Evolutionary conservation across 2,888 invertebrate species (phyloP).

Genomic region (Drosophila vallismaia): DNA sequence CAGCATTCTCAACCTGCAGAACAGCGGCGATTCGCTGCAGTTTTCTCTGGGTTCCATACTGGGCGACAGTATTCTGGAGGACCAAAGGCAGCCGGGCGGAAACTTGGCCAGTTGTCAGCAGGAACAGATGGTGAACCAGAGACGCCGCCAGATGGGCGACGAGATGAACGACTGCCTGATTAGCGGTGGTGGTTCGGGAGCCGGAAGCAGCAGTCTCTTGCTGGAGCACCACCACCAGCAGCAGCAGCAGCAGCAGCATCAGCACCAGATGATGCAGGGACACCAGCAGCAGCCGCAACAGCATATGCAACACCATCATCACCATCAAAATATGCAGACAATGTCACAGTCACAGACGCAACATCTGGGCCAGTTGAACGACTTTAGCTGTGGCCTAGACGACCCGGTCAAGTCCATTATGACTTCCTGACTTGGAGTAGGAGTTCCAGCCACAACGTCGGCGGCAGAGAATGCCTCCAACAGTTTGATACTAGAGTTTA

Average conservation of each 20-base stretch:
- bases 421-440: conserved; percentile 84
- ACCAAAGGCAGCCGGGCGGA: conserved; percentile 73
- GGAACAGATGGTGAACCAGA: conserved; percentile 51
- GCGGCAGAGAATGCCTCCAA: conserved; percentile 57
- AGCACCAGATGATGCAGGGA: conserved; percentile 54
- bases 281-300: conserved; percentile 52
- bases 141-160: conserved; percentile 77
- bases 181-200: conserved; percentile 68
- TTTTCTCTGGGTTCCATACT: conserved; percentile 83
- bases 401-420: conserved; percentile 86
- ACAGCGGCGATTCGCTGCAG: conserved; percentile 84
- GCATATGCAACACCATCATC: conserved; percentile 59
- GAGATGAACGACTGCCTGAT: conserved; percentile 83
- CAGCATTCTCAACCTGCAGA: conserved; percentile 90
- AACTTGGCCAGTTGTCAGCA: conserved; percentile 68
- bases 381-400: conserved; percentile 84
- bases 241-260: conserved; percentile 55
- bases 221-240: conserved; percentile 65
- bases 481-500: conserved; percentile 80
- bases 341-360: conserved; percentile 57
- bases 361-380: conserved; percentile 81
- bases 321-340: conserved; percentile 60
- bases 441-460: conserved; percentile 38
- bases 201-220: conserved; percentile 66
- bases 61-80: conserved; percentile 82